Evolutionary conservation across 2,888 invertebrate species (phyloP).

Genomic region (Andrena hattorfiana): DNA sequence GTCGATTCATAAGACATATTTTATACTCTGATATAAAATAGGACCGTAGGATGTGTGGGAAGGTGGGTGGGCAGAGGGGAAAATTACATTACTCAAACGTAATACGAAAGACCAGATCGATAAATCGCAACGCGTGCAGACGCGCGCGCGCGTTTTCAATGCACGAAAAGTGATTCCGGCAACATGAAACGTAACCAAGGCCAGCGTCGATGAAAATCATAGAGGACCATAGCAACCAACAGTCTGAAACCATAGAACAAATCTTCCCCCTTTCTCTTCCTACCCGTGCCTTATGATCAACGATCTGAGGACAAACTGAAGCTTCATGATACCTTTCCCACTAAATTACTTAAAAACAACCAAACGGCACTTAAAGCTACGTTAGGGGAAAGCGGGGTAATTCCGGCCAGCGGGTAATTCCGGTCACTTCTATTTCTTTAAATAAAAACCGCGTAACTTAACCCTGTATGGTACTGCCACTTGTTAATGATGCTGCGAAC

Average conservation of each 20-base stretch:
- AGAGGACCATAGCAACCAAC: slow-evolving; percentile 14
- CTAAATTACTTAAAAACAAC: background rate
- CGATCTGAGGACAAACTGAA: background rate
- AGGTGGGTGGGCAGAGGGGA: background rate
- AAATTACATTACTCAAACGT: slow-evolving; percentile 41
- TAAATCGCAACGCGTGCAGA: slow-evolving; percentile 38
- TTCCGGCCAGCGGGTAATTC: no score
- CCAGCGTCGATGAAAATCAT: slow-evolving; percentile 20
- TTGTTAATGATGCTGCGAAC: no score
- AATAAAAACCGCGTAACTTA: no score
- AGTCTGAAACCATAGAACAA: slow-evolving; percentile 27
- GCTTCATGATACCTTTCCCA: background rate
- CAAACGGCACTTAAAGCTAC: slow-evolving; percentile 16
- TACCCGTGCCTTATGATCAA: background rate
- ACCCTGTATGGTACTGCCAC: no score
- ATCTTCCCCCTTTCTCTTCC: background rate
- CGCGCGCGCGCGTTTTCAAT: slow-evolving; percentile 16
- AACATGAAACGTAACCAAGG: slow-evolving; percentile 8
- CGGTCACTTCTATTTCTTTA: no score
- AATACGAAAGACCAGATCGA: slow-evolving; percentile 39
- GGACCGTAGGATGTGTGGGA: background rate
- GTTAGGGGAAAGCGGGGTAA: no score
- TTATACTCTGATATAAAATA: background rate
- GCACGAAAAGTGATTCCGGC: slow-evolving; percentile 35
- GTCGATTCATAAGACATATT: slow-evolving; percentile 35